Conservation (phyloP, 2,888 invertebrate species). For the Drosophila flavopinicola region DNA sequence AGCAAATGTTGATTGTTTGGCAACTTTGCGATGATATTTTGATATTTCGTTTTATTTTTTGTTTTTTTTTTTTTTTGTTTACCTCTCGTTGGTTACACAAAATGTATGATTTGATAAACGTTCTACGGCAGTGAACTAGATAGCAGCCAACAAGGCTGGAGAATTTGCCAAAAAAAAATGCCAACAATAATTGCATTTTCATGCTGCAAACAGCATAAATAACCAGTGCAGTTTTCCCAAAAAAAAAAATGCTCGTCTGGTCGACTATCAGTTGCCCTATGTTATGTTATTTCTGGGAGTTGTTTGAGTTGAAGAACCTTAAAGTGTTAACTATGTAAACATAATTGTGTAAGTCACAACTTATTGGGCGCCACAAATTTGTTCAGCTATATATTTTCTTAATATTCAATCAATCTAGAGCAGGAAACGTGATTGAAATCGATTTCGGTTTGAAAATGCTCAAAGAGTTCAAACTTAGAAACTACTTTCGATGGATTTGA, state of each 20-base stretch:
- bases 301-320: no score
- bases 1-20: conserved; percentile 61
- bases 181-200: conserved; percentile 73
- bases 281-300: background rate
- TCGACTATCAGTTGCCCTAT: conserved; percentile 9
- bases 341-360: no score
- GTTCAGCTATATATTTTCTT: no score
- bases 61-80: conserved; percentile 7
- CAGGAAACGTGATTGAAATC: no score
- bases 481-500: no score
- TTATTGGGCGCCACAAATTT: no score
- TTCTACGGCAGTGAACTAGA: conserved; percentile 41
- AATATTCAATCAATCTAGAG: no score
- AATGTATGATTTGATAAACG: conserved; percentile 53
- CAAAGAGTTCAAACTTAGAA: no score
- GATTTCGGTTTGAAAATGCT: no score
- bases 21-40: conserved; percentile 58
- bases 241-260: background rate
- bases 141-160: conserved; percentile 22
- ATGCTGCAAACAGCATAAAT: conserved; percentile 65
- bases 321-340: no score
- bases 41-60: conserved; percentile 23
- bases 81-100: conserved; percentile 27
- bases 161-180: conserved; percentile 40
- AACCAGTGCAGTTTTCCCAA: conserved; percentile 24